Conservation (phyloP, 2,113 vertebrate genomes). For the Eulemur macaco region DNA sequence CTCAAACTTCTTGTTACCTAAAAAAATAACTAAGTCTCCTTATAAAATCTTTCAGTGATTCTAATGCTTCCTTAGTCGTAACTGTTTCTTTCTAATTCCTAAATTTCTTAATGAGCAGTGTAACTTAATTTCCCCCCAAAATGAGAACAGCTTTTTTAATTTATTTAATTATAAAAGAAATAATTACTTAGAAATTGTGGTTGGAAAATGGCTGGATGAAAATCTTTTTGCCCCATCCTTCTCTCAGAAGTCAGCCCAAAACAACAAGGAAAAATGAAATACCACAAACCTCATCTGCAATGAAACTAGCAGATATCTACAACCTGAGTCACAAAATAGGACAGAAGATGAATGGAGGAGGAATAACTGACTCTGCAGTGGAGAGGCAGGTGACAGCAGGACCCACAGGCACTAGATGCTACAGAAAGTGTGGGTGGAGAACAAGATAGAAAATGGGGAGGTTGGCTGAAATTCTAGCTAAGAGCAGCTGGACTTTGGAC, state of each 20-base stretch:
- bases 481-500: not conserved
- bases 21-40: not conserved
- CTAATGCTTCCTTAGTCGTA: slow-evolving; percentile 21
- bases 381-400: not conserved
- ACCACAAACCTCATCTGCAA: not conserved
- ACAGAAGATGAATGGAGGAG: not conserved
- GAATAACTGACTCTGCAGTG: not conserved
- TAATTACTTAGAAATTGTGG: not conserved
- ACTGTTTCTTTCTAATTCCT: not conserved
- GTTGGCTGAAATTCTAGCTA: not conserved
- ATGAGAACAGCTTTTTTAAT: not conserved
- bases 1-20: not conserved
- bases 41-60: not conserved
- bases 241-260: not conserved
- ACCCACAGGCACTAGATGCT: not conserved
- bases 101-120: not conserved
- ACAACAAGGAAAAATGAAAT: slow-evolving; percentile 8
- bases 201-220: slow-evolving; percentile 19
- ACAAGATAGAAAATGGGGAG: not conserved
- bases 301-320: not conserved
- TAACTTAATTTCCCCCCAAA: slow-evolving; percentile 9
- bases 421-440: not conserved
- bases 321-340: not conserved
- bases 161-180: slow-evolving; percentile 14
- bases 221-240: not conserved